Evolutionary conservation across 2,113 vertebrate species (phyloP).

Genomic region (Peromyscus polionotus): DNA sequence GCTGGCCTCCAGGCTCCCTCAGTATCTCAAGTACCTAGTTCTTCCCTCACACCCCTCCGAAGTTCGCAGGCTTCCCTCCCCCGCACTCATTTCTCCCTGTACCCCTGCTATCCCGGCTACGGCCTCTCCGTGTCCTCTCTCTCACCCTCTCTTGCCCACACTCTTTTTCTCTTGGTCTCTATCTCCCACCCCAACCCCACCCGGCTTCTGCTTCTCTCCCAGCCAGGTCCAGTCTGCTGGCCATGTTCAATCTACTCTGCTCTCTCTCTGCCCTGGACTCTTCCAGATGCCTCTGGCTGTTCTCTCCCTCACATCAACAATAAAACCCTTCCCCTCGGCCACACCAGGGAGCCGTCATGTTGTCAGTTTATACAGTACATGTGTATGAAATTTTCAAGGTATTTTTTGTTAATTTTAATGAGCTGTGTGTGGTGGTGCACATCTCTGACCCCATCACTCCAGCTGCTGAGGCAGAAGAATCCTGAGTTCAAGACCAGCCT

Average conservation of each 20-base stretch:
- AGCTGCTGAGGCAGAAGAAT: not conserved
- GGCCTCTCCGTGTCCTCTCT: not conserved
- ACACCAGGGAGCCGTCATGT: not conserved
- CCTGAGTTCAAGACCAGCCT: not conserved
- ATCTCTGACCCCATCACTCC: not conserved
- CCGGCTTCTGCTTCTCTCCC: not conserved
- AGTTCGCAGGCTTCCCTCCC: not conserved
- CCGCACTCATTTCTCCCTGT: not conserved
- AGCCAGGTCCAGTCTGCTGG: not conserved
- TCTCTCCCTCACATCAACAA: not conserved
- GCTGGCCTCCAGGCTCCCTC: not conserved
- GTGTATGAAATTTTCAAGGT: not conserved
- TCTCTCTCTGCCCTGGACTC: not conserved
- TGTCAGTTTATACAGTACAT: not conserved
- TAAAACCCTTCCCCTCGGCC: not conserved
- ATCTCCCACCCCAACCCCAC: not conserved
- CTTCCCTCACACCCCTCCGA: not conserved
- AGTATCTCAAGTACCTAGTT: not conserved
- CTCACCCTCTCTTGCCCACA: not conserved
- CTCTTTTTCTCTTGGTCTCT: not conserved
- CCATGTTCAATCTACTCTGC: not conserved
- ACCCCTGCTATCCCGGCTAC: not conserved
- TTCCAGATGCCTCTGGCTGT: not conserved
- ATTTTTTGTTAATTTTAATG: not conserved
- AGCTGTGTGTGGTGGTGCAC: not conserved